A percentile compares a stretch with the other conserved stretches of the same genome.
phyloP scores from a whole-genome alignment of 2,113 vertebrate genomes.

The Rhinolophus sinicus region DNA sequence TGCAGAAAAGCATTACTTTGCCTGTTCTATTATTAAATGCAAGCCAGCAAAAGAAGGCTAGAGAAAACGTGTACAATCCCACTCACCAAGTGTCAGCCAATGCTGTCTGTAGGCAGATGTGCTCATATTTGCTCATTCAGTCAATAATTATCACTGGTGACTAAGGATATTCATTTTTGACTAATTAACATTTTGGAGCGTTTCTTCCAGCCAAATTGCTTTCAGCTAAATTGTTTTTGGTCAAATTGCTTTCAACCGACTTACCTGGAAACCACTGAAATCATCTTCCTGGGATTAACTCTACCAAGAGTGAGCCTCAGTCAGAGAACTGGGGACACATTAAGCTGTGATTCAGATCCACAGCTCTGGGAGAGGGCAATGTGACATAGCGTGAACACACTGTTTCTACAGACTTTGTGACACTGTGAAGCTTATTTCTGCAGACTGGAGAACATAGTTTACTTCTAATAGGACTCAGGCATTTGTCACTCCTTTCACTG shows the following conservation, averaged over 20 bases:
- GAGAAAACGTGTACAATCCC: background rate
- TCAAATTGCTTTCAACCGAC: background rate
- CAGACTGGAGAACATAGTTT: background rate
- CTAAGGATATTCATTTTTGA: constrained; percentile 1
- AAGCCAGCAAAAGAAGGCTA: background rate
- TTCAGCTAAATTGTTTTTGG: background rate
- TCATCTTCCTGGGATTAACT: background rate
- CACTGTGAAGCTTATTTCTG: background rate
- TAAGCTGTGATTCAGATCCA: background rate
- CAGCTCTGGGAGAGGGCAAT: background rate
- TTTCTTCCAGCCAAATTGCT: constrained; percentile 11
- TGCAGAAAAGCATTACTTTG: background rate
- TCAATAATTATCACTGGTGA: background rate
- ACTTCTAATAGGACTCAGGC: background rate
- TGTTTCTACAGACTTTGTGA: background rate
- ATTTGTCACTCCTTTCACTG: background rate
- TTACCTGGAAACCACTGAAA: background rate
- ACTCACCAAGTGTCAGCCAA: background rate
- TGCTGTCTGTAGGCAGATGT: background rate
- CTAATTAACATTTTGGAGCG: background rate
- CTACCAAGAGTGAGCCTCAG: background rate
- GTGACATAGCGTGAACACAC: fast-evolving
- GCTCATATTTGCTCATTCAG: background rate
- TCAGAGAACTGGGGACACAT: background rate
- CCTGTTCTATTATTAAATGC: background rate